Evolutionary conservation across 2,888 invertebrate genomes (phyloP).

Genomic region (Nomada flava): DNA sequence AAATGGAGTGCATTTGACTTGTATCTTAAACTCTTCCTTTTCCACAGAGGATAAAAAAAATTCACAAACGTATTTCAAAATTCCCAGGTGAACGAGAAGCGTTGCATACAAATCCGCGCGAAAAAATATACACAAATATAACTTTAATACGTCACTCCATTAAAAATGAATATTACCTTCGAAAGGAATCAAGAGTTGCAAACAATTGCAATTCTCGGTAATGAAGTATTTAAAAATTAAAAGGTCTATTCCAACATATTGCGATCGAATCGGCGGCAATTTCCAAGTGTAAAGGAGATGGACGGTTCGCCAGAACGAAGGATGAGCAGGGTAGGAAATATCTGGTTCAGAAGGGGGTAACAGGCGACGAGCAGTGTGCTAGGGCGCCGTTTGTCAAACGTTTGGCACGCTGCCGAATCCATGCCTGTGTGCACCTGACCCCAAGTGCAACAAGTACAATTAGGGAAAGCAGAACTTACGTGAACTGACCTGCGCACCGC

Average conservation of each 20-base stretch:
- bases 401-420: conserved; percentile 69
- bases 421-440: conserved; percentile 65
- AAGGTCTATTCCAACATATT: no score
- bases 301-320: neutral
- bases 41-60: no score
- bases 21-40: neutral
- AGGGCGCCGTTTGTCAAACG: conserved; percentile 69
- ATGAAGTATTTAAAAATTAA: no score
- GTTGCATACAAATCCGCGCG: no score
- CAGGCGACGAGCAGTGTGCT: conserved; percentile 35
- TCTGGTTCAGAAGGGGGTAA: conserved; percentile 35
- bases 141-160: no score
- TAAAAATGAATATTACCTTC: no score
- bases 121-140: no score
- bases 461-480: conserved; percentile 73
- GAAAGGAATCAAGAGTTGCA: no score
- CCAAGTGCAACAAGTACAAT: conserved; percentile 78
- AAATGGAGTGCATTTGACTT: neutral
- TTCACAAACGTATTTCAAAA: no score
- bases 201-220: no score
- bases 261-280: neutral
- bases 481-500: conserved; percentile 70
- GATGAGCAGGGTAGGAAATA: conserved; percentile 28
- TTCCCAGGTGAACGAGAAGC: no score
- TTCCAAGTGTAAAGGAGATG: neutral